Conservation (phyloP, 2,888 invertebrate genomes). For the Thereva nobilitata region DNA sequence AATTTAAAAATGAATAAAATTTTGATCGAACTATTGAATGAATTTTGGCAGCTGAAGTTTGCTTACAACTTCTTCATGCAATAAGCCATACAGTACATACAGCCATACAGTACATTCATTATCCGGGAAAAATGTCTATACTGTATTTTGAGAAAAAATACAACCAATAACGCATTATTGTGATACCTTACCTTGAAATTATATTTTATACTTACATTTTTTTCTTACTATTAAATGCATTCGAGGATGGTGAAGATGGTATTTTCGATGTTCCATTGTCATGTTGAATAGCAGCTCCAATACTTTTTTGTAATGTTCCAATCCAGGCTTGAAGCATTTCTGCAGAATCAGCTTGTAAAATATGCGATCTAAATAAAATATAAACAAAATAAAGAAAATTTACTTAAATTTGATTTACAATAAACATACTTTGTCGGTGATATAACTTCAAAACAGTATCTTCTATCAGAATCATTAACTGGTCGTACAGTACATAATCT, state of each 20-base stretch:
- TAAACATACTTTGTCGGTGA: constrained; percentile 83
- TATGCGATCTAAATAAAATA: constrained; percentile 75
- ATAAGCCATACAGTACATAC: too few relatives aligned
- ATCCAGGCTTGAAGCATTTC: constrained; percentile 90
- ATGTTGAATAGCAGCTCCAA: constrained; percentile 70
- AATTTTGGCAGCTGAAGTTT: too few relatives aligned
- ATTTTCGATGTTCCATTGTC: constrained; percentile 42
- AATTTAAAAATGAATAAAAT: too few relatives aligned
- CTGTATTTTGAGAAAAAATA: too few relatives aligned
- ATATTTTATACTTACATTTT: constrained; percentile 51
- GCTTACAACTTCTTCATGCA: too few relatives aligned
- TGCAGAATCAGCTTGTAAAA: constrained; percentile 97
- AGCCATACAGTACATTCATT: too few relatives aligned
- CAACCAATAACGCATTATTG: too few relatives aligned
- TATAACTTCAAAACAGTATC: constrained; percentile 95
- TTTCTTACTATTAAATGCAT: constrained; percentile 51
- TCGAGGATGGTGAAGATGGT: constrained; percentile 50
- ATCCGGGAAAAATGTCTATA: too few relatives aligned
- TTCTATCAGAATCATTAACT: constrained; percentile 83
- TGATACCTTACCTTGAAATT: not conserved
- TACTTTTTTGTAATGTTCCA: constrained; percentile 83
- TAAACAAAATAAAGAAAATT: constrained; percentile 25
- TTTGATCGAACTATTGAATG: too few relatives aligned
- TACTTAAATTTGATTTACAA: not conserved
- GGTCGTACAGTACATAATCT: constrained; percentile 92